phyloP scores from a whole-genome alignment of 2,888 invertebrate genomes.

The Spodoptera littoralis region DNA sequence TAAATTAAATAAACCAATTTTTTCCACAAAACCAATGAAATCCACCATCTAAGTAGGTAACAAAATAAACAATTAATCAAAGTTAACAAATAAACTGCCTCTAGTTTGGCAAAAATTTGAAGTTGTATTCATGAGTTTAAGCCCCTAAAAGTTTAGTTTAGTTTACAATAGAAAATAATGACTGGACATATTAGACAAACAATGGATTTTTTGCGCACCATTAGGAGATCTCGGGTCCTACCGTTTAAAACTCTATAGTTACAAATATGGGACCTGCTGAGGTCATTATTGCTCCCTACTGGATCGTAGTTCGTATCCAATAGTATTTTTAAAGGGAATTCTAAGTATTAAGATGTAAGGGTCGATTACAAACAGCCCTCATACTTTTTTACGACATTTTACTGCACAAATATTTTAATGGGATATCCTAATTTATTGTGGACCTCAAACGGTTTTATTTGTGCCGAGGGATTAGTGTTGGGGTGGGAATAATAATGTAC shows the following conservation, averaged over 20 bases:
- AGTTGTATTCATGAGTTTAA: slow-evolving; percentile 55
- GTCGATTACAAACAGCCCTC: slow-evolving; percentile 32
- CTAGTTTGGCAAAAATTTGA: slow-evolving; percentile 49
- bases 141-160: slow-evolving; percentile 62
- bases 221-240: slow-evolving; percentile 23
- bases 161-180: slow-evolving; percentile 63
- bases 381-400: slow-evolving; percentile 27
- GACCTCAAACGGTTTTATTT: slow-evolving; percentile 3
- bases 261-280: slow-evolving; percentile 31
- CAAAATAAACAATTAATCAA: slow-evolving; percentile 32
- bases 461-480: no score
- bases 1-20: slow-evolving; percentile 6
- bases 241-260: slow-evolving; percentile 27
- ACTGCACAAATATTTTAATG: slow-evolving; percentile 27
- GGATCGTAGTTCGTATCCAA: slow-evolving; percentile 39
- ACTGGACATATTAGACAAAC: slow-evolving; percentile 62
- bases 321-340: slow-evolving; percentile 42
- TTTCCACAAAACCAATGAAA: slow-evolving; percentile 5
- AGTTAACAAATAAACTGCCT: slow-evolving; percentile 32
- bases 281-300: slow-evolving; percentile 39
- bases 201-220: slow-evolving; percentile 57
- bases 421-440: slow-evolving; percentile 15
- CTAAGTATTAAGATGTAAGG: slow-evolving; percentile 36
- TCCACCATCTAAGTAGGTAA: slow-evolving; percentile 19
- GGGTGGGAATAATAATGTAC: no score